Evolutionary conservation across 2,888 invertebrate species (phyloP).

Genomic region (Phrixothrix hirtus): DNA sequence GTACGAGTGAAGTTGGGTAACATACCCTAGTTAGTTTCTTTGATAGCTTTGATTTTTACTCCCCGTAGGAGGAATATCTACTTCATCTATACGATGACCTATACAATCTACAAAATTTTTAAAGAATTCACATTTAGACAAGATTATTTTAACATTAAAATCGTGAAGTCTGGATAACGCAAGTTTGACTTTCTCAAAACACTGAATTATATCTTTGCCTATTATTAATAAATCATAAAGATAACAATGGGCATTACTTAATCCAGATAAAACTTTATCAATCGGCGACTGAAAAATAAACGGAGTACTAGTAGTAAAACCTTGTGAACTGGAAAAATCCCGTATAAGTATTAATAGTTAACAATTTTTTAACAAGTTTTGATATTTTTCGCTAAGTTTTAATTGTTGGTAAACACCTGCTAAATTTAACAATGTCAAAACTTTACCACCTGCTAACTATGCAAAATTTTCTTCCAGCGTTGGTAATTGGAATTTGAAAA

Average conservation of each 20-base stretch:
- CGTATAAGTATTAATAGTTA: slow-evolving; percentile 21
- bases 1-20: slow-evolving; percentile 24
- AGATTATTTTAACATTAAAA: slow-evolving; percentile 33
- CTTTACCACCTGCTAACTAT: slow-evolving; percentile 4
- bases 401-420: too few relatives aligned
- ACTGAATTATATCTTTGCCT: neutral
- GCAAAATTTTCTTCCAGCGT: slow-evolving; percentile 23
- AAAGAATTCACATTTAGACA: slow-evolving; percentile 31
- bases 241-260: slow-evolving; percentile 13
- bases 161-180: slow-evolving; percentile 9
- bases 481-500: too few relatives aligned
- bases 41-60: slow-evolving; percentile 16
- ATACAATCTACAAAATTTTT: slow-evolving; percentile 30
- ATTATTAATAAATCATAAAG: slow-evolving; percentile 14
- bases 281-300: slow-evolving; percentile 16
- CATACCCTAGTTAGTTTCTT: slow-evolving; percentile 20
- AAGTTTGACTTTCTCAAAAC: neutral
- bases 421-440: slow-evolving; percentile 5
- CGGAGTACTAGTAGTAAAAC: slow-evolving; percentile 10
- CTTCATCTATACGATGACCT: slow-evolving; percentile 20
- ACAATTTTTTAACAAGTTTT: too few relatives aligned
- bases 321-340: slow-evolving; percentile 18
- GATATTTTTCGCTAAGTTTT: too few relatives aligned
- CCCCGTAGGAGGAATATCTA: slow-evolving; percentile 43
- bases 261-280: slow-evolving; percentile 15